These are phyloP conservation scores for Quadroppia sp. DNA, from an alignment of 2,888 invertebrate species.

Conservation along the genomic window DNA sequence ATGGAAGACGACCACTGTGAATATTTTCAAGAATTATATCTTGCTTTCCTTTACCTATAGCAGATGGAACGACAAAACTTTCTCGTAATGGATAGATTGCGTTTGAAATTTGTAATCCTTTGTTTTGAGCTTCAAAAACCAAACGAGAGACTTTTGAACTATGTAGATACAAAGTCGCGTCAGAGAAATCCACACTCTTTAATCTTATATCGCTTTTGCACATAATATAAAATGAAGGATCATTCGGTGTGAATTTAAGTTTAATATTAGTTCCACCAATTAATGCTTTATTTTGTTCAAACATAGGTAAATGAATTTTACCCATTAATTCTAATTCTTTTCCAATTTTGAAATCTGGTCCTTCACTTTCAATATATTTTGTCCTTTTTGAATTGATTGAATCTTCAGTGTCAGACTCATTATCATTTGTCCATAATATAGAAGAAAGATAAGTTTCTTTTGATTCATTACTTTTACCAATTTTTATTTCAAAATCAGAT, in stretches of 20 bases:
- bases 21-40: constrained; percentile 9
- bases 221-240: constrained; percentile 15
- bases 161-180: neutral
- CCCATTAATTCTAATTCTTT: neutral
- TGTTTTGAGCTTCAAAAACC: constrained; percentile 2
- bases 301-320: neutral
- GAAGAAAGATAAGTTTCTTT: neutral
- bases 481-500: constrained; percentile 9
- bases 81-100: constrained; percentile 30
- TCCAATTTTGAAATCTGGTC: neutral
- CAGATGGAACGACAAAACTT: neutral
- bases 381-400: no score
- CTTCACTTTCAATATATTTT: neutral
- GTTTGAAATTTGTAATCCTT: neutral
- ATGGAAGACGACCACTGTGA: constrained; percentile 19
- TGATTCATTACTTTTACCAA: neutral
- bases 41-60: neutral
- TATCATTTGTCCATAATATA: neutral
- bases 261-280: neutral
- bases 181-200: neutral
- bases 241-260: constrained; percentile 3
- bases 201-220: neutral
- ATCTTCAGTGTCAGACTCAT: neutral
- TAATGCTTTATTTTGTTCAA: neutral
- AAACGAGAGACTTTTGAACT: neutral